Percentiles rank a stretch among this genome's conserved stretches.
Conservation (phyloP, 2,113 vertebrate genomes). For the Microcebus griseorufus region DNA sequence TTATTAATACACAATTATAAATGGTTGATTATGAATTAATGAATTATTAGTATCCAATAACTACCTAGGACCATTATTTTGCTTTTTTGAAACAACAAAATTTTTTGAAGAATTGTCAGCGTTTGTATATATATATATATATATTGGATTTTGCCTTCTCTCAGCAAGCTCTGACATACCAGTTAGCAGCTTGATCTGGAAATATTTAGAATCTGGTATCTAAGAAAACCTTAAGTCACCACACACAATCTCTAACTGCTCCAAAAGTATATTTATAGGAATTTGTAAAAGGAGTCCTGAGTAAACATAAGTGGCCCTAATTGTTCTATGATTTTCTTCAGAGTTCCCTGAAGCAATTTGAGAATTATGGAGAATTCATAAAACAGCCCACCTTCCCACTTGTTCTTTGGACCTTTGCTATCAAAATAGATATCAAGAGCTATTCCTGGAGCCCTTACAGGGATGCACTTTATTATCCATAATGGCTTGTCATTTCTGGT, state of each 20-base stretch:
- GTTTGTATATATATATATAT: background rate
- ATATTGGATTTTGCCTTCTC: background rate
- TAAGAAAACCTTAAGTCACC: background rate
- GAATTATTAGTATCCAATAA: background rate
- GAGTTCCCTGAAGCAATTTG: background rate
- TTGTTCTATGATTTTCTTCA: background rate
- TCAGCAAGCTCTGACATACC: background rate
- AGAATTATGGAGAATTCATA: background rate
- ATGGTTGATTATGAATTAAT: background rate
- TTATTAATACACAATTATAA: background rate
- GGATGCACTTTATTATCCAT: background rate
- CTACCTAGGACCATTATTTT: background rate
- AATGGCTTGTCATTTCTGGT: background rate
- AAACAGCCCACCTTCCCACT: background rate
- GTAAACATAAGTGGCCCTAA: background rate
- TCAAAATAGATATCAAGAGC: background rate
- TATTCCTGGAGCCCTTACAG: background rate
- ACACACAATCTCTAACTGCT: background rate
- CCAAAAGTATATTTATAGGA: background rate
- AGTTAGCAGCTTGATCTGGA: background rate
- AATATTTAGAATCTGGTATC: background rate
- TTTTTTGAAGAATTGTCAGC: background rate
- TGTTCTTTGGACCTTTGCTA: background rate
- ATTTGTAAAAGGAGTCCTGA: background rate
- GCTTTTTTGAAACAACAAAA: background rate